Evolutionary conservation across 2,888 invertebrate species (phyloP).

Genomic region (Erebia palarica): DNA sequence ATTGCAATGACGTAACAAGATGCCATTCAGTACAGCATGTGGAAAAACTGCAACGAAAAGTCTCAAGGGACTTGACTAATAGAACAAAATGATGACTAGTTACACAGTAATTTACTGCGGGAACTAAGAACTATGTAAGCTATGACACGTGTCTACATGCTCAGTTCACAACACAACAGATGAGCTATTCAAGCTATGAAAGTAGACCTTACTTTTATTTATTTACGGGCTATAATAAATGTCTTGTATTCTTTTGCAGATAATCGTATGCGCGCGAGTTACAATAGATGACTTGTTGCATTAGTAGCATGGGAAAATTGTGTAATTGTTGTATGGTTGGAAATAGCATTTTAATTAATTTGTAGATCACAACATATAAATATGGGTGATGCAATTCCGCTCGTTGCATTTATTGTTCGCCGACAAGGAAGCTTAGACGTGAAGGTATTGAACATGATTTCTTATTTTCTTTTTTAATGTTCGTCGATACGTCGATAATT

Average conservation of each 20-base stretch:
- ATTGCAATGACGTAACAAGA: slow-evolving; percentile 15
- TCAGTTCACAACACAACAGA: slow-evolving; percentile 14
- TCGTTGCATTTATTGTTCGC: slow-evolving; percentile 20
- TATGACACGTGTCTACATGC: slow-evolving; percentile 35
- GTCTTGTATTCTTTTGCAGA: slow-evolving; percentile 11
- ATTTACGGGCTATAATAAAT: slow-evolving; percentile 15
- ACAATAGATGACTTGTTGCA: slow-evolving; percentile 38
- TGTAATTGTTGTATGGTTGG: slow-evolving; percentile 35
- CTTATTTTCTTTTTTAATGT: neutral
- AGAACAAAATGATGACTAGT: slow-evolving; percentile 38
- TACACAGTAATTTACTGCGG: slow-evolving; percentile 40
- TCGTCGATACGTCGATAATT: too few relatives aligned
- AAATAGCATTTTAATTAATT: slow-evolving; percentile 25
- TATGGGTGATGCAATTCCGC: slow-evolving; percentile 21
- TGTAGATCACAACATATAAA: slow-evolving; percentile 25
- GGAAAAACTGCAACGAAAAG: slow-evolving; percentile 24
- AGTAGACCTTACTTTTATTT: slow-evolving; percentile 5
- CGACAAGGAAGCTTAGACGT: slow-evolving; percentile 13
- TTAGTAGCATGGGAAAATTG: slow-evolving; percentile 45
- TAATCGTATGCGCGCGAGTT: slow-evolving; percentile 31
- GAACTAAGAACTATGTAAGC: slow-evolving; percentile 38
- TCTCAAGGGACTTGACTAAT: slow-evolving; percentile 36
- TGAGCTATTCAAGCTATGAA: slow-evolving; percentile 7
- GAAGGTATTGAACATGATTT: slow-evolving; percentile 8
- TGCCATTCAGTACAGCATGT: slow-evolving; percentile 7